Base-by-base conservation (phyloP, 2,113 vertebrate genomes). In the Tenebrosternarchus preto region DNA sequence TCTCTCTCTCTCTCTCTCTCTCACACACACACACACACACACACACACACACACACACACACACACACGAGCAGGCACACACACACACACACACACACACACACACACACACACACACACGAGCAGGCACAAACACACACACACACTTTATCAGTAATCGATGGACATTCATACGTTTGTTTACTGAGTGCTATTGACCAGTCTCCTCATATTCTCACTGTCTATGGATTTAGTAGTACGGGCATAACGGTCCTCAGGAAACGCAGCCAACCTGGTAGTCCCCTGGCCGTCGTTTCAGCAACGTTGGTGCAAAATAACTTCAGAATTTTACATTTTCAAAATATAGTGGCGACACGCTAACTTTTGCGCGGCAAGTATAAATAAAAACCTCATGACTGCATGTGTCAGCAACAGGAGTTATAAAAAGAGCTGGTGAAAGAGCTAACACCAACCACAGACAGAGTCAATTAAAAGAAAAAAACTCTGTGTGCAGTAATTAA, bases 401-500 rank as follows among this genome's bases (percentile, higher is more conserved):
- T 43, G 39, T 3, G 15, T 20, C 29, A 43, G 59, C 33, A 56
- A 76, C 20, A 63, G 66, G 36, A 74, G 79, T 61, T 46, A 36
- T 50, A 68, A 39, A 68, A 68, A 68, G 19, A 39, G 22, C 33
- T 15, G 74, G 78, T 77, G 68, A 85, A 80, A 80, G 60, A 69
- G 77, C 19, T 25, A 12, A 80, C 59, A 61, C 55, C 68, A 69
- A 82, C 82, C 78, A 81, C 84, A 86, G 86, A 61, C 74, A 53
- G 67, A 81, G 87, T 87, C 87, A 88, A 85, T 91, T 88, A 89
- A 88, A 82, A 86, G 88, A 88, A 85, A 87, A 78, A 83, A 83
- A 77, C 80, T 59, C 43, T 27, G 85, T 87, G 84, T 79, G 86
- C 69, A 69, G 88, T 90, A 89, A 92, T 93, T 92, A 93, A 90